Conservation (phyloP, 2,113 vertebrate genomes). For the Phalacrocorax brasilianus region DNA sequence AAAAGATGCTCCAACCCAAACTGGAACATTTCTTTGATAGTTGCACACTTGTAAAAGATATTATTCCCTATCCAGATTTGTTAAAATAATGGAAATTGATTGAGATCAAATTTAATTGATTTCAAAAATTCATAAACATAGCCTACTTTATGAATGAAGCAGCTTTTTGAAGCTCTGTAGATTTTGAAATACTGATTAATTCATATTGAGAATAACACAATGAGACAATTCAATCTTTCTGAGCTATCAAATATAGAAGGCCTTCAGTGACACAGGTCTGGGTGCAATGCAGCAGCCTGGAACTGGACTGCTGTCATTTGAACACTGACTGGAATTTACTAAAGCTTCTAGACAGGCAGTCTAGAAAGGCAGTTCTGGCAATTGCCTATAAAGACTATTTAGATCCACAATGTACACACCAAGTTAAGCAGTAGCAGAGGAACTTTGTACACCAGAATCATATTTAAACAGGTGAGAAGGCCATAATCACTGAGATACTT, state of each 20-base stretch:
- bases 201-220: not conserved
- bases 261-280: not conserved
- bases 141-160: not conserved
- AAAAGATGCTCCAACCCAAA: not conserved
- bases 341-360: not conserved
- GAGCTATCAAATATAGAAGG: not conserved
- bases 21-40: not conserved
- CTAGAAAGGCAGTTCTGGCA: not conserved
- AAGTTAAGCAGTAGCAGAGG: not conserved
- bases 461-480: not conserved
- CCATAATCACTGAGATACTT: not conserved
- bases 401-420: not conserved
- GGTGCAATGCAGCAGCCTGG: not conserved
- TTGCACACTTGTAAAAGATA: not conserved
- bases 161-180: not conserved
- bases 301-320: not conserved
- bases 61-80: not conserved
- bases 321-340: not conserved
- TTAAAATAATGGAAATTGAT: not conserved
- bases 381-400: not conserved
- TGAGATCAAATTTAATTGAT: not conserved
- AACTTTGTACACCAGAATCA: not conserved
- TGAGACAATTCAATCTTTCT: not conserved
- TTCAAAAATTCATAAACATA: not conserved
- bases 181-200: not conserved